A percentile compares a stretch with the other conserved stretches of the same genome.
phyloP scores from a whole-genome alignment of 2,113 vertebrate genomes.

The Thalassoma bifasciatum region DNA sequence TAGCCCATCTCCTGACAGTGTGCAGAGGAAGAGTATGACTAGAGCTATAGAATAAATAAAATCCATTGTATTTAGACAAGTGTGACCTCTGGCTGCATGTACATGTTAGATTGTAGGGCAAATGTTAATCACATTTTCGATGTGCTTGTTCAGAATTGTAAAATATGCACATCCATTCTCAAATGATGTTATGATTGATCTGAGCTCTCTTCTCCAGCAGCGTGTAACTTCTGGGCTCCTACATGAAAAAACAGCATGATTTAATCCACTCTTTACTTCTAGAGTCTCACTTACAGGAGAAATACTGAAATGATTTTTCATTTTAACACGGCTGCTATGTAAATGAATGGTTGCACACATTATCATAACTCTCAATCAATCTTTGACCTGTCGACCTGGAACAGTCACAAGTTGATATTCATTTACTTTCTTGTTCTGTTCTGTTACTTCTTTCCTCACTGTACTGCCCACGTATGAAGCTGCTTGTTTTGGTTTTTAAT shows the following conservation, averaged over 20 bases:
- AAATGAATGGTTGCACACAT: not conserved
- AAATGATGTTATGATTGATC: conserved; percentile 2
- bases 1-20: no score
- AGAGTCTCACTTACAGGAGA: not conserved
- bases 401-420: not conserved
- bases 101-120: not conserved
- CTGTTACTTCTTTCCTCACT: not conserved
- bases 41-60: not conserved
- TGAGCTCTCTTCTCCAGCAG: not conserved
- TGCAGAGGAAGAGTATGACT: not conserved
- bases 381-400: not conserved
- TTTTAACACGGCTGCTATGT: not conserved
- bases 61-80: not conserved
- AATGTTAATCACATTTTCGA: conserved; percentile 6
- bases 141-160: not conserved
- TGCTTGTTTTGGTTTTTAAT: no score
- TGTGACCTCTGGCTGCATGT: not conserved
- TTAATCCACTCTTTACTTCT: not conserved
- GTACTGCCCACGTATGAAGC: not conserved
- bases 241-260: not conserved
- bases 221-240: not conserved
- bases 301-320: not conserved
- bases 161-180: not conserved
- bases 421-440: not conserved
- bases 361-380: not conserved